Evolutionary conservation across 2,888 invertebrate genomes (phyloP), one percentile per base, ranked within the genome.

Genomic region (Ectemnius continuus): DNA sequence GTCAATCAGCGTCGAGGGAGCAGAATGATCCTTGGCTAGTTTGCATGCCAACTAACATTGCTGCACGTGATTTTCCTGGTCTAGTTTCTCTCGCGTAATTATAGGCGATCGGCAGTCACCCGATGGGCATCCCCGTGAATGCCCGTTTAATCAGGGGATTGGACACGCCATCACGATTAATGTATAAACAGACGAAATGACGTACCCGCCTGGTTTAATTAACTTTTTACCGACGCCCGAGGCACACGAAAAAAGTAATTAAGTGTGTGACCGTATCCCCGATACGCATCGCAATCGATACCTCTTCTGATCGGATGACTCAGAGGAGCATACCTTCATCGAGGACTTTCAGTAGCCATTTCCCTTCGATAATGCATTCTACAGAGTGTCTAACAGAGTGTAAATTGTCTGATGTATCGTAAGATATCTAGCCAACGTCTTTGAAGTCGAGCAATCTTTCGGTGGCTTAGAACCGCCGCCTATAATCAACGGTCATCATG

Each of bases 121-220:
- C 36, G 36, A 36, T 36, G 36, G 36, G 36, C 8, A 36, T 36
- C 23, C 23, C 23, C 23, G 36, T 6, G 36, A 36, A 84, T 86
- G 60, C 82, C 80, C 78, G 75, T 82, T 82, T 86, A 86, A 88
- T 88, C 87, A 84, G 81, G 71, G 75, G 83, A 88, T 88, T 88
- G 84, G 87, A 85, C 86, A 87, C 87, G 87, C 84, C 75, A 80
- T 70, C 69, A 76, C 85, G 82, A 87, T 87, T 88, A 88, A 87
- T 85, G 83, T 84, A 76, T 77, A 76, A 76, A 80, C 81, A 78
- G 79, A 84, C 73, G 83, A 76, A 81, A 76, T 76, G 67, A 79
- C 83, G 82, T 76, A 75, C 81, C 82, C 86, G 85, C 85, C 87
- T 81, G 80, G 86, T 87, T 86, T 87, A 88, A 89, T 89, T 88